These are phyloP conservation scores for Opisthograptis luteolata DNA, from an alignment of 2,888 invertebrate genomes.

Conservation along the genomic window DNA sequence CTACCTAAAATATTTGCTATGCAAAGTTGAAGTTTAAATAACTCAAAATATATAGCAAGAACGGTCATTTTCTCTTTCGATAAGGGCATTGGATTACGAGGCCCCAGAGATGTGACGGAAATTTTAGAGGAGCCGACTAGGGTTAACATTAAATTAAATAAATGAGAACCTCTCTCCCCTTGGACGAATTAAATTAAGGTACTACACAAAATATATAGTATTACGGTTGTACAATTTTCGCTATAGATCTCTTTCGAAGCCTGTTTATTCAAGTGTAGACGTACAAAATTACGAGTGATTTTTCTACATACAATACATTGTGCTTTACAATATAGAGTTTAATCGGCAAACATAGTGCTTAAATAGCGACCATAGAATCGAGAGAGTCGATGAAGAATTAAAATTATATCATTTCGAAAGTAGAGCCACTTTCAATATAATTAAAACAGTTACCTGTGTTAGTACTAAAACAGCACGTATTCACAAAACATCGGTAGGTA, in stretches of 20 bases:
- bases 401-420: too few species aligned
- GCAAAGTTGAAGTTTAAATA: not conserved
- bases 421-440: too few species aligned
- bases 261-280: too few species aligned
- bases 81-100: conserved; percentile 41
- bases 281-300: too few species aligned
- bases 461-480: not conserved
- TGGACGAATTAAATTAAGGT: conserved; percentile 20
- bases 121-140: conserved; percentile 37
- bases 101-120: conserved; percentile 40
- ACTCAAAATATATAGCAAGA: not conserved
- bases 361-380: too few species aligned
- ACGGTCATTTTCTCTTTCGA: conserved; percentile 40
- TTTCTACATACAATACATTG: too few species aligned
- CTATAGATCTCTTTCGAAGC: too few species aligned
- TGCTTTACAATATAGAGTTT: too few species aligned
- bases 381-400: too few species aligned
- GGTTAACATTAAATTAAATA: conserved; percentile 45
- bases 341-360: too few species aligned
- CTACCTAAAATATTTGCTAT: too few species aligned
- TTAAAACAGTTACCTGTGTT: too few species aligned
- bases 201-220: conserved; percentile 2
- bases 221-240: not conserved
- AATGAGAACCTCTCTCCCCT: conserved; percentile 36
- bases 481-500: not conserved